Evolutionary conservation across 2,113 vertebrate genomes (phyloP), one percentile per base, ranked within the genome.

Genomic region (Lutjanus erythropterus): DNA sequence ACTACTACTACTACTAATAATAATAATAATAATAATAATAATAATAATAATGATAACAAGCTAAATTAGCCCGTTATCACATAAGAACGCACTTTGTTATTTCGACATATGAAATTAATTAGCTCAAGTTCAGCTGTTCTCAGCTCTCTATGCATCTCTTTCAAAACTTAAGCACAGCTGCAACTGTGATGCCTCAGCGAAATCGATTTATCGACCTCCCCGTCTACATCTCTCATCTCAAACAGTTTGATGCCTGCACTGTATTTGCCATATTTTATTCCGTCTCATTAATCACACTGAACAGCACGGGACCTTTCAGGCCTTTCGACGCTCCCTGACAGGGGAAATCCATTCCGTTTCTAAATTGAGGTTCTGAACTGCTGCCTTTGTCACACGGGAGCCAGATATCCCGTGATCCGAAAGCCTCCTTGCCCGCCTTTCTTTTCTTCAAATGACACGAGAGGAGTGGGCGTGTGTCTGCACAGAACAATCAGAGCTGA

Each of bases 281-380:
- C 2, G 6, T 31, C 85, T 84, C 64, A 39, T 73, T 84, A 71
- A 71, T 84, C 52, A 6, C 16, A 8, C 27, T 49, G 10, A 56
- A 7, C 41, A 42, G 18, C 25, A n/a, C 23, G 35, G 27, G 29
- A 69, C 44, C 29, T 55, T 61, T 74, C 35, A 68, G 23, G 29
- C 44, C 49, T 29, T 44, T 76, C 29, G 69, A 60, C 37, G 16
- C 6, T 37, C 9, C 27, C 21, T 82, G 55, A 37, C n/a, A 6
- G 16, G 6, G 21, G 31, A 62, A 66, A 81, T 53, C 37, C 9
- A 65, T 75, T 86, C 61, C 62, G 25, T 66, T 58, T 73, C 21
- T 50, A 80, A 84, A 80, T 68, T 55, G 80, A 60, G 56, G 67
- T 81, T 78, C 41, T 47, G 67, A 79, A 25, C 71, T 23, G 11